phyloP scores from a whole-genome alignment of 2,797 vertebrate species.

The Mus caroli region DNA sequence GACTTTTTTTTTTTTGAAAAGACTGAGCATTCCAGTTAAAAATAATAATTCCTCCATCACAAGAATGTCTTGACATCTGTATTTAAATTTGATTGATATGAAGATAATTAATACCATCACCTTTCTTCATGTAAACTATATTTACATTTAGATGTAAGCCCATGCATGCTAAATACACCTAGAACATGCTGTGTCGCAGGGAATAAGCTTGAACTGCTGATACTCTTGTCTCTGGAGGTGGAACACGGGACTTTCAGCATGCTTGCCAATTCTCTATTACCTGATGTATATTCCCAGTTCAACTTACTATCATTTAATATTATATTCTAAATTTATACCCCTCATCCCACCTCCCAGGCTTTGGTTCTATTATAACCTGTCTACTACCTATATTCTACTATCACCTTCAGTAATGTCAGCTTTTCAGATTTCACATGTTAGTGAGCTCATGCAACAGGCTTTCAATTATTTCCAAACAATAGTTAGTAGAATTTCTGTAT shows the following conservation, averaged over 20 bases:
- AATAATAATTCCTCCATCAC: neutral
- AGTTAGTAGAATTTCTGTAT: neutral
- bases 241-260: neutral
- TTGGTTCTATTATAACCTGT: neutral
- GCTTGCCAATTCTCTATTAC: neutral
- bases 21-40: neutral
- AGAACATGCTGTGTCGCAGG: neutral
- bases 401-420: neutral
- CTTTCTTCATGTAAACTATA: neutral
- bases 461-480: neutral
- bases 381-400: neutral
- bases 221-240: neutral
- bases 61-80: neutral
- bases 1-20: neutral
- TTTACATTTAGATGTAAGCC: neutral
- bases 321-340: neutral
- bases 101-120: neutral
- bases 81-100: neutral
- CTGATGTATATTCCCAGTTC: neutral
- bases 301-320: neutral
- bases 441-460: neutral
- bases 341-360: rapidly evolving
- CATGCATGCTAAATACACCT: rapidly evolving
- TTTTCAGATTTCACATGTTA: neutral
- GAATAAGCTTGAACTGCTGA: neutral